These are phyloP conservation scores for Neocrepidodera transversa DNA, from an alignment of 2,888 invertebrate species.

Conservation along the genomic window DNA sequence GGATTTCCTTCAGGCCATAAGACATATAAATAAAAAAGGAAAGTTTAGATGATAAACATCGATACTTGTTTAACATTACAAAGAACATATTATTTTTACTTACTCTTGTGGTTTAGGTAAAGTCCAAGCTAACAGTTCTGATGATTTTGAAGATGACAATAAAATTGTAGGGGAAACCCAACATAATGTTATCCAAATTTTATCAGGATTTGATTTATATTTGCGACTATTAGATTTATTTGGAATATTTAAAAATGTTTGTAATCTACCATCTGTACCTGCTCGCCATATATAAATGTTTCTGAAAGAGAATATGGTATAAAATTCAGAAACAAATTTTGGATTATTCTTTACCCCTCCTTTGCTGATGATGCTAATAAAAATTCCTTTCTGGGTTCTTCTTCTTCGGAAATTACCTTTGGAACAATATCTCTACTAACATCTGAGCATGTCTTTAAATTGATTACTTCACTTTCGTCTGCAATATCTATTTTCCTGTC, in stretches of 20 bases:
- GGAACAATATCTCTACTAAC: slow-evolving; percentile 15
- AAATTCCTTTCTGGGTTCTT: slow-evolving; percentile 59
- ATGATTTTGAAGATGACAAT: slow-evolving; percentile 66
- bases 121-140: slow-evolving; percentile 70
- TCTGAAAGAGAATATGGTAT: slow-evolving; percentile 51
- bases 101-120: slow-evolving; percentile 57
- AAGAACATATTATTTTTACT: slow-evolving; percentile 32
- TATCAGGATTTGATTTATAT: slow-evolving; percentile 39
- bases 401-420: slow-evolving; percentile 26
- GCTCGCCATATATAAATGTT: slow-evolving; percentile 71
- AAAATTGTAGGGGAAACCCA: slow-evolving; percentile 69
- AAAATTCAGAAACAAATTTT: slow-evolving; percentile 9
- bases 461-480: background rate
- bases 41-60: too few relatives aligned
- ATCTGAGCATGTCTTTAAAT: slow-evolving; percentile 6
- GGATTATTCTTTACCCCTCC: slow-evolving; percentile 64
- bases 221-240: slow-evolving; percentile 36
- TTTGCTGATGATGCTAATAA: slow-evolving; percentile 74
- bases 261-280: slow-evolving; percentile 66
- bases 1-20: too few relatives aligned
- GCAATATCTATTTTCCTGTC: too few relatives aligned
- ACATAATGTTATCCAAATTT: slow-evolving; percentile 62
- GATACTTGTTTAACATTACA: too few relatives aligned
- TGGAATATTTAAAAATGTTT: slow-evolving; percentile 55
- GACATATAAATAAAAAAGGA: too few relatives aligned